phyloP scores from a whole-genome alignment of 1,140 invertebrate species.

The Carposina sasakii region DNA sequence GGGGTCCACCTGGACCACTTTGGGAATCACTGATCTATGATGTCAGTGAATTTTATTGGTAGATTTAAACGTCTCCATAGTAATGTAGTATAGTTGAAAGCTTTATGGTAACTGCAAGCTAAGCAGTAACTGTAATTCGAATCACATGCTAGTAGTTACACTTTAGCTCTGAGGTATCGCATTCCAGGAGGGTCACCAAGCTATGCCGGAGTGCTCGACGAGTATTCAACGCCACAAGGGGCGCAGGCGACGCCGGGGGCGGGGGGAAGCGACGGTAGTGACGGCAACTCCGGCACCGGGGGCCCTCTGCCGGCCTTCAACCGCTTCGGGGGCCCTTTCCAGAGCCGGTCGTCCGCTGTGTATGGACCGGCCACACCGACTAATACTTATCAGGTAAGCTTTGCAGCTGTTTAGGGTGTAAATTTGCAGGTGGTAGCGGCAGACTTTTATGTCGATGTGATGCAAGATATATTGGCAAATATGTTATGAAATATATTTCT shows the following conservation, averaged over 20 bases:
- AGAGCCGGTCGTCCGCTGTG: constrained; percentile 35
- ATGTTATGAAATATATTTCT: too few species aligned
- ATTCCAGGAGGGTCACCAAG: background rate
- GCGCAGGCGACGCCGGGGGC: constrained; percentile 5
- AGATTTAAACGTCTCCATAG: too few species aligned
- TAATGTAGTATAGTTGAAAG: too few species aligned
- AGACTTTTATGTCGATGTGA: too few species aligned
- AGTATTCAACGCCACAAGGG: constrained; percentile 11
- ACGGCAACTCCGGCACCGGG: constrained; percentile 47
- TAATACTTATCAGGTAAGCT: constrained; percentile 35
- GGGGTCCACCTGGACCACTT: too few species aligned
- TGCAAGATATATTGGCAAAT: too few species aligned
- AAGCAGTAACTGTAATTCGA: too few species aligned
- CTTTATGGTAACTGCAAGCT: too few species aligned
- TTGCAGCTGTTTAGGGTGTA: background rate
- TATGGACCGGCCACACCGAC: constrained; percentile 33
- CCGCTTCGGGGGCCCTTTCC: constrained; percentile 52
- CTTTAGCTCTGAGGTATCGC: background rate
- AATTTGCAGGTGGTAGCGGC: too few species aligned
- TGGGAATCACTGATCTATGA: too few species aligned
- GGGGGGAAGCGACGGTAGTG: constrained; percentile 31
- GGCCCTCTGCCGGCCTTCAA: constrained; percentile 50
- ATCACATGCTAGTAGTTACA: too few species aligned
- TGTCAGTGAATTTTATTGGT: too few species aligned
- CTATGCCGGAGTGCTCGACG: background rate